Conservation (phyloP, 1,140 invertebrate genomes). For the Samia ricini region DNA sequence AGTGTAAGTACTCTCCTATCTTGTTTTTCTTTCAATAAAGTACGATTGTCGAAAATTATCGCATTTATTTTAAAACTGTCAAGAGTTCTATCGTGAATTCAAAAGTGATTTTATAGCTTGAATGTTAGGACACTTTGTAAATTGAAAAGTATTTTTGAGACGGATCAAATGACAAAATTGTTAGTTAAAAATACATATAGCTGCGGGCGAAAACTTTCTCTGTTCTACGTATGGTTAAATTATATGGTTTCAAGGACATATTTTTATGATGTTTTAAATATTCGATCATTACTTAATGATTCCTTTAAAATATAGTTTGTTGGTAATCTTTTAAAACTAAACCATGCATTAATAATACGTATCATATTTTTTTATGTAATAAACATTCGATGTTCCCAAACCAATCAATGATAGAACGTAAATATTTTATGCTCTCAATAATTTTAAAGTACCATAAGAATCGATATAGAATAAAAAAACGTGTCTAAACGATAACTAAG, state of each 20-base stretch:
- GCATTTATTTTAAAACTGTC: not conserved
- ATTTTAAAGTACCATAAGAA: not conserved
- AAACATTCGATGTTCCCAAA: not conserved
- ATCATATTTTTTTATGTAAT: not conserved
- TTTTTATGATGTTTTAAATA: too few species aligned
- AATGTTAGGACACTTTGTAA: not conserved
- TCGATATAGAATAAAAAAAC: constrained; percentile 9
- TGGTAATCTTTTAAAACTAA: too few species aligned
- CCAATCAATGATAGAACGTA: not conserved
- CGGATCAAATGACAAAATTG: not conserved
- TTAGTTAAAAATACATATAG: too few species aligned
- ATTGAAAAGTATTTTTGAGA: not conserved
- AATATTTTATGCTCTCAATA: constrained; percentile 1
- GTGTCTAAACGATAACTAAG: constrained; percentile 28
- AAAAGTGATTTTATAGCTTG: not conserved
- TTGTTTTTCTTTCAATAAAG: not conserved
- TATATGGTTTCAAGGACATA: too few species aligned
- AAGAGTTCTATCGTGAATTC: too few species aligned
- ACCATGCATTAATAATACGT: not conserved
- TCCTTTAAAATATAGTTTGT: too few species aligned
- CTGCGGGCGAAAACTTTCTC: too few species aligned
- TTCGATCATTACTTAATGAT: too few species aligned
- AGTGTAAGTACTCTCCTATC: too few species aligned
- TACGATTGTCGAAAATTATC: not conserved
- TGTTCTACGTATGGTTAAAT: too few species aligned